Conservation (phyloP, 2,888 invertebrate species). For the Macaria notata region DNA sequence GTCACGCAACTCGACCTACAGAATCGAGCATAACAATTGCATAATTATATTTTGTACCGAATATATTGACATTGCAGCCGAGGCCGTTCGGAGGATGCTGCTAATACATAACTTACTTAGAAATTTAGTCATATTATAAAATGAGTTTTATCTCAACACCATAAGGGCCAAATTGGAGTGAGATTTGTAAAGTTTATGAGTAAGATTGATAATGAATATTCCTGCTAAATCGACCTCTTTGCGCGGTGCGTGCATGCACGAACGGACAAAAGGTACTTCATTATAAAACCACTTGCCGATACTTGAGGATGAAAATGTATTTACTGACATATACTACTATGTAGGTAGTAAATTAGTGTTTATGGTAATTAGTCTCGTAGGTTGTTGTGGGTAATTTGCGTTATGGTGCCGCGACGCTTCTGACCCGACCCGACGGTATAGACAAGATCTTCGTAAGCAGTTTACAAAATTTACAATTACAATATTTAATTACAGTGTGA, state of each 20-base stretch:
- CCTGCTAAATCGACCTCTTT: constrained; percentile 42
- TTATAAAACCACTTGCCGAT: constrained; percentile 5
- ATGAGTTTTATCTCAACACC: too few species aligned
- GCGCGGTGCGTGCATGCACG: constrained; percentile 37
- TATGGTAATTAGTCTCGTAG: too few species aligned
- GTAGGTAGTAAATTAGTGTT: too few species aligned
- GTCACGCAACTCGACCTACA: constrained; percentile 13
- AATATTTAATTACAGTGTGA: too few species aligned
- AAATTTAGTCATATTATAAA: too few species aligned
- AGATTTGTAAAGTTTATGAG: too few species aligned
- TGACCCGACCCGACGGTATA: too few species aligned
- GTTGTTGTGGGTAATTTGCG: too few species aligned
- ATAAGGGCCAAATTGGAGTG: too few species aligned
- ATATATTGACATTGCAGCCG: constrained; percentile 31
- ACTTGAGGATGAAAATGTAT: constrained; percentile 1
- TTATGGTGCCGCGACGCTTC: too few species aligned
- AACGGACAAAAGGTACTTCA: constrained; percentile 36
- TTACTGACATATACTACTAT: constrained; percentile 12
- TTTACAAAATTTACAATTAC: too few species aligned
- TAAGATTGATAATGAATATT: constrained; percentile 34
- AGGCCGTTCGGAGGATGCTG: constrained; percentile 42
- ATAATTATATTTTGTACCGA: constrained; percentile 12
- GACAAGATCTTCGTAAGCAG: too few species aligned
- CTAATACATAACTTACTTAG: constrained; percentile 16
- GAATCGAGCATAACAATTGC: constrained; percentile 14